Evolutionary conservation across 2,888 invertebrate species (phyloP), one percentile per base, ranked within the genome.

Genomic region (Drosophila aldrichi): DNA sequence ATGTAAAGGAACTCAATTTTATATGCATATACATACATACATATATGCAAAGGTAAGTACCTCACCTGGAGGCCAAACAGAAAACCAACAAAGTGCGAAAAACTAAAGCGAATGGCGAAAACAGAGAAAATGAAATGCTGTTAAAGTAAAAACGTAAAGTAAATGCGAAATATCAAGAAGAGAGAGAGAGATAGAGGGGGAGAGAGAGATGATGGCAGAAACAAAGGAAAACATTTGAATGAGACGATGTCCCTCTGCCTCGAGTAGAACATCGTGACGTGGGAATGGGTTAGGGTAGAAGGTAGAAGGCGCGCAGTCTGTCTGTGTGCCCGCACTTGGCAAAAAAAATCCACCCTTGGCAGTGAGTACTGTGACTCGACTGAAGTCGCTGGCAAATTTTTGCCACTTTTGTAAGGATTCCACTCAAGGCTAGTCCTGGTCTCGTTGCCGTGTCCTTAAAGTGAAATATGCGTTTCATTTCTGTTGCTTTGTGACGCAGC

Each of bases 361-460:
- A 46, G 46, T 38, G 49, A 51, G 43, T n/a, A 44, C 56, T 56
- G 61, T 20, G 38, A 51, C 51, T 60, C 57, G 46, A 41, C 40
- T 56, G 58, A 65, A 65, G 85, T 79, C 81, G 66, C 64, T 64
- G 82, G 85, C 81, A 77, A 81, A 81, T 72, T 76, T 81, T 85
- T 88, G 79, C 82, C 85, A 86, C 85, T 88, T 88, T 86, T 86
- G 60, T 86, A 86, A 86, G 85, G 85, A 86, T 88, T 86, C 85
- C 75, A 76, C 82, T 84, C 83, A 81, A 83, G 83, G 84, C 81
- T 82, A 81, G 76, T 73, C 44, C 44, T 44, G 44, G 44, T 44
- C 36, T 18, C 36, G 34, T 44, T 22, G 32, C 34, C 69, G 49
- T 74, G 70, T 55, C 49, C 65, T 55, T 56, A 49, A 43, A 18